Evolutionary conservation across 2,113 vertebrate genomes (phyloP), one percentile per base, ranked within the genome.

Genomic region (Rynchops niger): DNA sequence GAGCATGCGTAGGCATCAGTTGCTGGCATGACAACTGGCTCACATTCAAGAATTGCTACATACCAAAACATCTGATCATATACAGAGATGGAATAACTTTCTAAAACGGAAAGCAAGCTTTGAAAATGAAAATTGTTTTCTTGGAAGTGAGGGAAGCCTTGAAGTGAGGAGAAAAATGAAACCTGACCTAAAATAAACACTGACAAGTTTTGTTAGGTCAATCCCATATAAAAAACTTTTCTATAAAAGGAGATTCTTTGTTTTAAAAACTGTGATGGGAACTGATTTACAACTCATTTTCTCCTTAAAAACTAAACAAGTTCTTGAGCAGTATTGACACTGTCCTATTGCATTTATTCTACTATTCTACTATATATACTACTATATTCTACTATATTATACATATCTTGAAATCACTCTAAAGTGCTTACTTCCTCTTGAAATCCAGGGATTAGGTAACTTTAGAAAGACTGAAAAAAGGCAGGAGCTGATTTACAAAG

Each of bases 171-270:
- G 13, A 2, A 11, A 73, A 90, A 73, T 11, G 1, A 49, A 78
- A 73, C 9, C 4, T 32, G 32, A 92, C 7, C 11, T 59, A 67
- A 73, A 94, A n/a, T 5, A 49, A 55, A 62, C 16, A 34, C 11
- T 1, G 2, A 49, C 34, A 72, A 27, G 5, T 15, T 62, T 56
- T 55, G 3, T 56, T 71, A 58, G 4, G 25, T 53, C 19, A 91
- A 78, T 6, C 9, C n/a, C 58, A 67, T 32, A 79, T 15, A 76
- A 32, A 34, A 32, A 34, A 63, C 5, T 56, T 43, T 5, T 17
- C 0, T 30, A 49, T 0, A 72, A 62, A 55, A 50, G 12, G 55
- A 52, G 10, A 32, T 5, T n/a, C 30, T 9, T 63, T 1, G 0
- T 67, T 91, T 63, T 29, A 82, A 56, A 72, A 87, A 58, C 16